Evolutionary conservation across 1,140 invertebrate genomes (phyloP).

Genomic region (roundworm (Caenorhabditis elegans)): DNA sequence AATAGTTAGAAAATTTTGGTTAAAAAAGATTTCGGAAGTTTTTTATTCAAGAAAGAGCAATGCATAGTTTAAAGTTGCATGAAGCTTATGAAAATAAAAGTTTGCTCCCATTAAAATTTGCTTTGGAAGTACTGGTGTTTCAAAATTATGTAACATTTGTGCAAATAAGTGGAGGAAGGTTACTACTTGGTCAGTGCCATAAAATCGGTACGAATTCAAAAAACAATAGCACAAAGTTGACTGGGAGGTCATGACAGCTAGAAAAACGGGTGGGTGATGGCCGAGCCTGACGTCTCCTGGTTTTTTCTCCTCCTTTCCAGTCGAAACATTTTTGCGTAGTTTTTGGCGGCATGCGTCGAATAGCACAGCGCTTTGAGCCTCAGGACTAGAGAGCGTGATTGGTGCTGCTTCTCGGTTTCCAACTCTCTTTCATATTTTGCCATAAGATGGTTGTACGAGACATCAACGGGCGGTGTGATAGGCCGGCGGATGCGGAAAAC

Average conservation of each 20-base stretch:
- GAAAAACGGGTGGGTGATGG: slow-evolving; percentile 24
- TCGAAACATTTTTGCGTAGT: slow-evolving; percentile 24
- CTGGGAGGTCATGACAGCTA: slow-evolving; percentile 21
- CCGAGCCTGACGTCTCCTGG: background rate
- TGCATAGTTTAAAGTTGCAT: too few species aligned
- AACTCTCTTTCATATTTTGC: slow-evolving; percentile 28
- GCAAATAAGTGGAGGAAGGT: too few species aligned
- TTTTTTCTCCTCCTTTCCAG: slow-evolving; percentile 5
- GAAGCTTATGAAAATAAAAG: too few species aligned
- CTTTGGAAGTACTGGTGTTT: too few species aligned
- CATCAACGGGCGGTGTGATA: slow-evolving; percentile 28
- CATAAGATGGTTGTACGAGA: slow-evolving; percentile 25
- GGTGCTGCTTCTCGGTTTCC: slow-evolving; percentile 32
- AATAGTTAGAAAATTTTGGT: too few species aligned
- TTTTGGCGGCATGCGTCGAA: slow-evolving; percentile 30
- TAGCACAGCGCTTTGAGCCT: background rate
- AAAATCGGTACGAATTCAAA: too few species aligned
- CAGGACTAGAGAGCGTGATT: slow-evolving; percentile 20
- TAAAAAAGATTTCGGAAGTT: too few species aligned
- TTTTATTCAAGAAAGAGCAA: too few species aligned
- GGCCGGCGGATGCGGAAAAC: slow-evolving; percentile 26
- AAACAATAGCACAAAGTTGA: slow-evolving; percentile 14
- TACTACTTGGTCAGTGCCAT: too few species aligned
- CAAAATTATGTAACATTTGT: too few species aligned
- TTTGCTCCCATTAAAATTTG: too few species aligned